Base-by-base conservation (phyloP, 2,888 invertebrate species). In the Pachydiplax longipennis region DNA sequence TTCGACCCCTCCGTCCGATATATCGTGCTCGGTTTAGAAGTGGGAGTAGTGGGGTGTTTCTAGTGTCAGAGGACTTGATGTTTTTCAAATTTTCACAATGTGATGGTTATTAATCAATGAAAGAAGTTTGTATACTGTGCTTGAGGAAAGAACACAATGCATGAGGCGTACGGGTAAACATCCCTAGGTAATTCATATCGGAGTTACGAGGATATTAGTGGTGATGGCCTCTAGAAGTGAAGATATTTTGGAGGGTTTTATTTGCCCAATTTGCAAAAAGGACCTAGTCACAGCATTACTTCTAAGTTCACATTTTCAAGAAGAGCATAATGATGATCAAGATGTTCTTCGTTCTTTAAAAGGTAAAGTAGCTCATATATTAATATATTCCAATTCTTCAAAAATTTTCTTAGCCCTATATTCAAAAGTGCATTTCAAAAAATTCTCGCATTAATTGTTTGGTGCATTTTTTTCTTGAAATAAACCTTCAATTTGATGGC, bases 201-300 rank as follows among this genome's bases (percentile, higher is more conserved):
- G 73, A 73, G 8, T 25, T 73, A 73, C n/a, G 73, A 31, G 31
- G 73, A 73, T 31, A 31, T 31, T 37, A 35, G 18, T 35, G n/a
- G 87, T 61, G 61, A 87, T 87, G 87, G 87, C 87, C 22, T 61
- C 87, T 35, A 95, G 94, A 90, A 95, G 95, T 80, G 94, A 94
- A 6, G 95, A 96, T 93, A 97, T 98, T 92, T 95, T 97, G 91
- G 99, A 99, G 94, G 99, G 99, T 8, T 99, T 99, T 93, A 95
- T 99, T 15, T 99, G 99, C 94, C 99, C 99, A 0, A 98, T 99
- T 92, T 99, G 99, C 93, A 97, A 98, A 94, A 96, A 97, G 73
- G 99, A 99, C 94, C 95, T 98, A 83, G 97, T 97, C 93, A 97
- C 98, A 22, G 96, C 98, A 10, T 95, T 96, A 90, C 97, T 97